Evolutionary conservation across 1,140 invertebrate species (phyloP).

Genomic region (Patella vulgata): DNA sequence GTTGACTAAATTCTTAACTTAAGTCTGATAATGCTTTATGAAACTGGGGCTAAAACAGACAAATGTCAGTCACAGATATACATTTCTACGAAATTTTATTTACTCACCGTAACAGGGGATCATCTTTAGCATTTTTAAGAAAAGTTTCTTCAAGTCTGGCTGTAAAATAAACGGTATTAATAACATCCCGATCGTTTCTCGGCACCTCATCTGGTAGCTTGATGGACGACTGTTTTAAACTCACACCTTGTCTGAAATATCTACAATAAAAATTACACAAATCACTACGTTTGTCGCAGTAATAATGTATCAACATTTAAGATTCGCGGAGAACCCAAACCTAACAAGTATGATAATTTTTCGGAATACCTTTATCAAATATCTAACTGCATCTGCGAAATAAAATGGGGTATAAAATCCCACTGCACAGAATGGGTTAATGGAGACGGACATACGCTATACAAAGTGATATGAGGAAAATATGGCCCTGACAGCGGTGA

Average conservation of each 20-base stretch:
- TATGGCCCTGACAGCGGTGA: no score
- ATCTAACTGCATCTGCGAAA: neutral
- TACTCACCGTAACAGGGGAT: constrained; percentile 59
- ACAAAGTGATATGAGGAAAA: no score
- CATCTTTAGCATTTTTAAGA: constrained; percentile 56
- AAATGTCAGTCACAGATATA: no score
- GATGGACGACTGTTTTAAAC: constrained; percentile 59
- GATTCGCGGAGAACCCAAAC: neutral
- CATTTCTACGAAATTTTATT: no score
- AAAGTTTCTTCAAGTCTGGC: constrained; percentile 61
- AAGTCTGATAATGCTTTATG: no score
- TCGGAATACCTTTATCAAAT: neutral
- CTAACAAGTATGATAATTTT: neutral
- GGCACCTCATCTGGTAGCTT: constrained; percentile 69
- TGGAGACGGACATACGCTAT: no score
- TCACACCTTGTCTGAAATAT: constrained; percentile 67
- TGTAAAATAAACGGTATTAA: constrained; percentile 63
- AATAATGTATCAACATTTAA: constrained; percentile 4
- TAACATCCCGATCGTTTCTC: constrained; percentile 56
- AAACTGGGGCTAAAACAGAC: no score
- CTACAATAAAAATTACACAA: constrained; percentile 34
- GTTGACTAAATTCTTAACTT: no score
- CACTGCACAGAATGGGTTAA: no score
- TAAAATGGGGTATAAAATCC: no score
- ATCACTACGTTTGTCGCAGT: neutral